These are phyloP conservation scores for Drosophila meridiana DNA, from an alignment of 2,888 invertebrate genomes.

Conservation along the genomic window DNA sequence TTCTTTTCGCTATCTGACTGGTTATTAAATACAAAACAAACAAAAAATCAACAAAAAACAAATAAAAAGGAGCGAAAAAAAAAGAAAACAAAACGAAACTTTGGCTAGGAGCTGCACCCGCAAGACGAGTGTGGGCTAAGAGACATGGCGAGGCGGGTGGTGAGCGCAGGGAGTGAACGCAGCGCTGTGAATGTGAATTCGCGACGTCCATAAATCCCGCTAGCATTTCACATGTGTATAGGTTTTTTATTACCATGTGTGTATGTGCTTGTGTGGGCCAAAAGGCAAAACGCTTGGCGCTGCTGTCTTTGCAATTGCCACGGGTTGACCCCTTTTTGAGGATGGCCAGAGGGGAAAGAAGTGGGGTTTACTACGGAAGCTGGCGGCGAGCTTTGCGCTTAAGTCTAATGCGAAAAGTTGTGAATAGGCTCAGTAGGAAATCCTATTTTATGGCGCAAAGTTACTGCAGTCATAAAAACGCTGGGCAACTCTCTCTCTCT, in stretches of 20 bases:
- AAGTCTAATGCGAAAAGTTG: conserved; percentile 81
- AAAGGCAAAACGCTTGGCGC: conserved; percentile 49
- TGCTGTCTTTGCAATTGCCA: conserved; percentile 65
- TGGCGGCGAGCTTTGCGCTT: conserved; percentile 78
- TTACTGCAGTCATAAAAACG: conserved; percentile 80
- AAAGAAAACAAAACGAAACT: conserved; percentile 38
- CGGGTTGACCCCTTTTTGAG: conserved; percentile 48
- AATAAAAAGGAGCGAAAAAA: conserved; percentile 17
- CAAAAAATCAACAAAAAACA: conserved; percentile 11
- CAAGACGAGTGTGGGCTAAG: background rate
- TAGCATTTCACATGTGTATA: conserved; percentile 76
- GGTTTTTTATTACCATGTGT: conserved; percentile 71
- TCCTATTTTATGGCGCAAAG: conserved; percentile 79
- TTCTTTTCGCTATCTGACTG: conserved; percentile 59
- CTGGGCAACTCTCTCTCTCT: conserved; percentile 41
- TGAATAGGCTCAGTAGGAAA: conserved; percentile 81
- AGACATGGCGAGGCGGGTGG: background rate
- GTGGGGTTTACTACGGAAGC: conserved; percentile 26
- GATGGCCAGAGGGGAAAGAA: background rate
- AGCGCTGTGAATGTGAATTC: conserved; percentile 49
- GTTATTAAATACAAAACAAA: conserved; percentile 72
- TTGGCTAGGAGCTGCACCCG: conserved; percentile 28
- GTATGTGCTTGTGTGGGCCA: conserved; percentile 25
- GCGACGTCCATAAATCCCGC: conserved; percentile 73
- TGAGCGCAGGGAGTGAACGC: conserved; percentile 1